Evolutionary conservation across 2,888 invertebrate genomes (phyloP), one percentile per base, ranked within the genome.

Genomic region (Chrysodeixis includens): DNA sequence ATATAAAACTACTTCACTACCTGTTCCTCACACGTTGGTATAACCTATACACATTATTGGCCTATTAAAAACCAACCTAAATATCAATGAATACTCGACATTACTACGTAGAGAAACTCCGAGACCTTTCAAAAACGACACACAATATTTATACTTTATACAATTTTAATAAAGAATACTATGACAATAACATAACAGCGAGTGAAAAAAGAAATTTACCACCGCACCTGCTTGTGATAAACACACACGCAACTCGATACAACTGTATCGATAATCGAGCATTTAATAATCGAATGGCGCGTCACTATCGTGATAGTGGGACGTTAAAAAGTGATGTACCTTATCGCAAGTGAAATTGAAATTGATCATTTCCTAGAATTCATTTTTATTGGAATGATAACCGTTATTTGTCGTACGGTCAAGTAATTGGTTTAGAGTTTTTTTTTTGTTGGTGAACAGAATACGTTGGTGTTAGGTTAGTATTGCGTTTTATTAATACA

Each of bases 191-290:
- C 71, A 66, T 79, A 76, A 82, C 66, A 69, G 74, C 62, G 66
- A 61, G 55, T 60, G 71, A 75, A 78, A 77, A 79, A 81, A 69
- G 60, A 64, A 79, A 64, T 76, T 68, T 62, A 63, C 65, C 66
- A 61, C 71, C 81, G 76, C 91, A 91, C 89, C 91, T 90, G 90
- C 88, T 81, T 79, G 83, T 84, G 85, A 83, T 78, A 70, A 78
- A 78, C 83, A 81, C 89, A 91, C 91, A 90, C 92, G 88, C 92
- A 83, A 83, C 75, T 88, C 88, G 86, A 92, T 90, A 88, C 88
- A 86, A 90, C 88, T 85, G 84, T 88, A 90, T 91, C 90, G 90
- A 90, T 88, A 89, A 88, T 89, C 86, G 85, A 78, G 72, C 83
- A 78, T 86, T 86, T 86, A 85, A 85, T 86, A 84, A 81, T 86